These are phyloP conservation scores for Lophotriccus pileatus DNA, from an alignment of 2,797 vertebrate genomes.

Conservation along the genomic window DNA sequence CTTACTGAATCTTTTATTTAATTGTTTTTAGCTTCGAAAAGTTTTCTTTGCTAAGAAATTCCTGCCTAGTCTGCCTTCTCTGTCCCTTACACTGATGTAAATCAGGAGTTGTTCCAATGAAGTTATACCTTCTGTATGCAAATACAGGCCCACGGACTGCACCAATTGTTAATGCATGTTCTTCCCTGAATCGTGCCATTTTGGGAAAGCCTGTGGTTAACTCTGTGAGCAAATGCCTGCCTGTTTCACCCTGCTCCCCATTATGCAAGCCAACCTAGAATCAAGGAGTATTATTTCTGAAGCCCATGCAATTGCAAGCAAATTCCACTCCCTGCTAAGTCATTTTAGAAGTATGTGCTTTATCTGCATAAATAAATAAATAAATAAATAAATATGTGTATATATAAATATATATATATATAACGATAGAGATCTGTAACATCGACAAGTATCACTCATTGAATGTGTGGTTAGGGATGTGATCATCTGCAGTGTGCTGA, in stretches of 20 bases:
- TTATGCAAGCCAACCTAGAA: background rate
- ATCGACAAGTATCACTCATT: background rate
- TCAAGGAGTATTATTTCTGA: background rate
- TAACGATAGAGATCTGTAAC: background rate
- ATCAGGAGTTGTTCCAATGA: background rate
- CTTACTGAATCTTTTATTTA: background rate
- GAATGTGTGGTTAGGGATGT: background rate
- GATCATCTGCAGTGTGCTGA: background rate
- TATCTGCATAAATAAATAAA: background rate
- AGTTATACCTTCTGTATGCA: background rate
- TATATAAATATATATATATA: background rate
- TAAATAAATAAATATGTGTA: background rate
- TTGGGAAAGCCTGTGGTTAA: conserved; percentile 31
- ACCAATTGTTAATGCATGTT: background rate
- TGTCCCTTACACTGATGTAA: background rate
- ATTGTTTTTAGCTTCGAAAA: background rate
- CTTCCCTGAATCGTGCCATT: background rate
- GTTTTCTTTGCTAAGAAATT: background rate
- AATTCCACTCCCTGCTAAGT: background rate
- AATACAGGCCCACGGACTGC: background rate
- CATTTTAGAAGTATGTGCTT: background rate
- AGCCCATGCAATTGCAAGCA: background rate
- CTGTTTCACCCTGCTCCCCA: background rate
- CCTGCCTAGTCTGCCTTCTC: background rate
- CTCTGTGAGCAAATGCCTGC: background rate